Base-by-base conservation (phyloP, 1,140 invertebrate species). In the Plodia interpunctella region DNA sequence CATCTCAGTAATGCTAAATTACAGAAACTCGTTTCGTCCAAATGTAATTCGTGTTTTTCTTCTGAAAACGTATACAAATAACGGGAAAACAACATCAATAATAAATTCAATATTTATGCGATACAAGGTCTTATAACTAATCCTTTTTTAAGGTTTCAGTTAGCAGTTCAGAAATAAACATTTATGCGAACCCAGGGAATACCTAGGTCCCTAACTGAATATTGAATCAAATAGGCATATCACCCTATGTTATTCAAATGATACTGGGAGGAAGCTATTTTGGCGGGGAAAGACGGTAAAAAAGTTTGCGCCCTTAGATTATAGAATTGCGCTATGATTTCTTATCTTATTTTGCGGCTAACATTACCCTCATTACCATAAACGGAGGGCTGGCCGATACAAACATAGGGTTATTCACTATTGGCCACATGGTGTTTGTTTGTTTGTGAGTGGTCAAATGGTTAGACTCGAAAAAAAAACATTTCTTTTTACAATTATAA, bases 321-420 rank as follows among this genome's bases (percentile, higher is more conserved):
- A n/a, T n/a, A n/a, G n/a, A n/a, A n/a, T 53, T 25, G 0, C 0
- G 20, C 21, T 20, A 53, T 25, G 51, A 53, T 53, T 53, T 25
- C 20, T 53, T 25, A 20, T 53, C 20, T 53, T 53, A 13, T 53
- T 53, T 53, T 53, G 52, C 44, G 52, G 49, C 55, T 25, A n/a
- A 38, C 56, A 63, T 54, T 63, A 57, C 21, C 44, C 28, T 62
- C 50, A 59, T 66, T 63, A 63, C 58, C 58, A 67, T 67, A 67
- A 60, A 67, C 54, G 60, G 35, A 38, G 59, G 57, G 20, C 59
- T 35, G 3, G 57, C 57, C 56, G 57, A 62, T 66, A 60, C 55
- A 59, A 60, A 62, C 55, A n/a, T n/a, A n/a, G n/a, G n/a, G n/a
- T n/a, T n/a, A n/a, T n/a, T n/a, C n/a, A n/a, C n/a, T n/a, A n/a